phyloP scores from a whole-genome alignment of 1,140 invertebrate genomes.

The Bombus pyrosoma region DNA sequence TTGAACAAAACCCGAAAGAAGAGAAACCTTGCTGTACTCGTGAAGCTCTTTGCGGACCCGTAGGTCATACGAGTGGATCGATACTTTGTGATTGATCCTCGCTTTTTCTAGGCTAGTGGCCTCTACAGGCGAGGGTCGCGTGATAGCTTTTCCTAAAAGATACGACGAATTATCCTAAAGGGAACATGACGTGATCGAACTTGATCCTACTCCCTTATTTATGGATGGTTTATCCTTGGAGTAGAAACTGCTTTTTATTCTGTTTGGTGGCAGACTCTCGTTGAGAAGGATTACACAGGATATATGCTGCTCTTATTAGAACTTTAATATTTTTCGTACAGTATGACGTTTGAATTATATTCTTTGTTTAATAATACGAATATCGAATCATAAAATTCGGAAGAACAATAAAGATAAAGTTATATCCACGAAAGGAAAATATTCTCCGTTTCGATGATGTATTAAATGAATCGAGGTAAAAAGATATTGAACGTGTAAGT shows the following conservation, averaged over 20 bases:
- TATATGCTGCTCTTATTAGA: neutral
- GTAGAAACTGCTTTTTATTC: neutral
- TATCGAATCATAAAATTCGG: too few species aligned
- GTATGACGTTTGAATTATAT: too few species aligned
- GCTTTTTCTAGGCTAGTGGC: neutral
- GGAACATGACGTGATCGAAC: neutral
- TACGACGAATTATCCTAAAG: constrained; percentile 14
- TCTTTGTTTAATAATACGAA: too few species aligned
- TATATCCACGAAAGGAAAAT: too few species aligned
- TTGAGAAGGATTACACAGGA: neutral
- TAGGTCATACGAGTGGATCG: neutral
- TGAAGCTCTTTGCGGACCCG: neutral
- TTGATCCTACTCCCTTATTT: neutral
- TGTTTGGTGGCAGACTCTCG: neutral
- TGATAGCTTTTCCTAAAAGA: neutral
- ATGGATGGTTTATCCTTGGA: neutral
- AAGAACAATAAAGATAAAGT: too few species aligned
- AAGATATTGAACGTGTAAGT: too few species aligned
- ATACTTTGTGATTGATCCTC: constrained; percentile 13
- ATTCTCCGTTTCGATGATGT: too few species aligned
- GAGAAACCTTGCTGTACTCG: neutral
- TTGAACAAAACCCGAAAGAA: neutral
- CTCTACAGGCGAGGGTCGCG: neutral
- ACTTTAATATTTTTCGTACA: neutral
- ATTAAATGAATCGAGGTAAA: too few species aligned